Evolutionary conservation across 2,113 vertebrate genomes (phyloP), one percentile per base, ranked within the genome.

Genomic region (Salvelinus sp.): DNA sequence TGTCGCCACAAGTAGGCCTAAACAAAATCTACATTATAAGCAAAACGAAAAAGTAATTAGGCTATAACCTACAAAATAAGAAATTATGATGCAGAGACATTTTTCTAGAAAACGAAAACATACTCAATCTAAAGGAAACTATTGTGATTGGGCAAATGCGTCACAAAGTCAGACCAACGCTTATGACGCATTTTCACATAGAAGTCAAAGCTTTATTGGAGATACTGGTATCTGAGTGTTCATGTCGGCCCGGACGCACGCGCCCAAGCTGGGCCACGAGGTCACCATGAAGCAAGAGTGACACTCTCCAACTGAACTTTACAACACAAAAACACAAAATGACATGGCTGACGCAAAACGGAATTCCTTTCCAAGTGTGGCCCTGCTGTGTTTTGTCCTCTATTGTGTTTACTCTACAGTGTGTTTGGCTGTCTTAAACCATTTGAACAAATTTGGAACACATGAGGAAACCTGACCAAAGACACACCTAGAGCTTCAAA

Each of bases 231-330:
- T 18, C 54, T 57, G 3, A 20, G 38, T 44, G 54, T 57, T 5
- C 54, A 57, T 6, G 3, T 57, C 6, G 3, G 54, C 54, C 54
- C n/a, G n/a, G 18, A 2, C 70, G 80, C 76, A 76, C 28, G 38
- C 18, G 20, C 69, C n/a, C 30, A 33, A 18, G 10, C 20, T 44
- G 33, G 12, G 22, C 38, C 83, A 82, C 80, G 79, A 88, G 86
- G 85, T 90, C 85, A 87, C 66, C 76, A 69, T 83, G 79, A 86
- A 90, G 86, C 76, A 84, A 91, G 87, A 90, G 88, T 91, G 88
- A 84, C 84, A 89, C 81, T 78, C 75, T 66, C 60, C 25, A 86
- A 80, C 74, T 90, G 88, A 92, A 92, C 89, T 91, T 92, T 90
- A 90, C 89, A 91, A 90, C 87, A 85, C 69, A 69, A 81, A 80